These are phyloP conservation scores for Bettongia penicillata DNA, from an alignment of 2,113 vertebrate species.

Conservation along the genomic window DNA sequence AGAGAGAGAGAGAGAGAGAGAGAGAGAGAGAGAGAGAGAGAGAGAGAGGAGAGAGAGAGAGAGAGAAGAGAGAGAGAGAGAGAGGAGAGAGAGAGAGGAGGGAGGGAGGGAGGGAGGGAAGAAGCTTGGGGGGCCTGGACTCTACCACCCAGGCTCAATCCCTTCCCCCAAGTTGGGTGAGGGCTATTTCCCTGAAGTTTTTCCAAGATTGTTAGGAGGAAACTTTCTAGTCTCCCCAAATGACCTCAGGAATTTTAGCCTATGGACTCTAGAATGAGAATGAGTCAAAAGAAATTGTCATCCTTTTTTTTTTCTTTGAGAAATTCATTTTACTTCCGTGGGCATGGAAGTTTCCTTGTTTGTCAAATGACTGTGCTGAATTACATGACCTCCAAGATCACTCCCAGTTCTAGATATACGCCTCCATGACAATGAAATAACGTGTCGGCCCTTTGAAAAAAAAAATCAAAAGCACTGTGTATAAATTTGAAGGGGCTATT, in stretches of 20 bases:
- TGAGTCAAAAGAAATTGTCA: neutral
- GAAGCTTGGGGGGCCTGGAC: neutral
- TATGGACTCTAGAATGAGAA: neutral
- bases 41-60: too few species aligned
- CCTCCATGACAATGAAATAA: neutral
- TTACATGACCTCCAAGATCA: neutral
- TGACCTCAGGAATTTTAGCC: neutral
- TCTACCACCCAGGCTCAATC: neutral
- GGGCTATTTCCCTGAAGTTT: neutral
- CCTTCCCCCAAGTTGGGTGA: neutral
- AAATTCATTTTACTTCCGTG: neutral
- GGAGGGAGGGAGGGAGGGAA: neutral
- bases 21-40: too few species aligned
- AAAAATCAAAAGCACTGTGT: neutral
- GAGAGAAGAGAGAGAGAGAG: neutral
- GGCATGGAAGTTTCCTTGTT: neutral
- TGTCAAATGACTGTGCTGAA: too few species aligned
- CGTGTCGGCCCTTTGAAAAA: neutral
- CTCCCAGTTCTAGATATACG: neutral
- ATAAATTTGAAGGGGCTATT: constrained; percentile 22
- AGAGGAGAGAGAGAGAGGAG: neutral
- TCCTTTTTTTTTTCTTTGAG: neutral
- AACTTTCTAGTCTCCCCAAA: neutral
- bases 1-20: neutral
- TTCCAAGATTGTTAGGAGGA: neutral